Evolutionary conservation across 2,113 vertebrate genomes (phyloP).

Genomic region (Halichoeres trimaculatus): DNA sequence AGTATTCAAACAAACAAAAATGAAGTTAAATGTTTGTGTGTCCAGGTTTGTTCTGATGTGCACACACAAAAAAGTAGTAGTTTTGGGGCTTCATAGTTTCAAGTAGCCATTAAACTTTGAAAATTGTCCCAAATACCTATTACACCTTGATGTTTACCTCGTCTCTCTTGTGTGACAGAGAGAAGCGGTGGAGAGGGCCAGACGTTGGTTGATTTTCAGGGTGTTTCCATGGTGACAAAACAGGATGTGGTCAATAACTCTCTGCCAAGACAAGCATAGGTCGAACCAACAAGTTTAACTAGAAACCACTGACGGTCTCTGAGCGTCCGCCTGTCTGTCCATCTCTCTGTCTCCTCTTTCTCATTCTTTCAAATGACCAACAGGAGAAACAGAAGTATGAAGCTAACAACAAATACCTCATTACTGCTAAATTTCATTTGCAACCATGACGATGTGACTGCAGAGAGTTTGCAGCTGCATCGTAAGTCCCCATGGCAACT

Average conservation of each 20-base stretch:
- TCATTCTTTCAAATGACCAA: neutral
- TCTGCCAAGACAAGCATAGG: conserved; percentile 66
- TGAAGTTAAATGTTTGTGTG: too few relatives aligned
- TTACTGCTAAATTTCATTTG: conserved; percentile 30
- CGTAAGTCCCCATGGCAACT: conserved; percentile 27
- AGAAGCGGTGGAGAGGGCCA: conserved; percentile 6
- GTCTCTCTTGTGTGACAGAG: neutral
- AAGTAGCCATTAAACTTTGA: neutral
- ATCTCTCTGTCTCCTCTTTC: conserved; percentile 5
- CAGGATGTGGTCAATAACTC: conserved; percentile 79
- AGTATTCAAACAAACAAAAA: too few relatives aligned
- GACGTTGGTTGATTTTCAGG: conserved; percentile 39
- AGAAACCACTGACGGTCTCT: conserved; percentile 39
- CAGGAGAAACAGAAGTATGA: conserved; percentile 25
- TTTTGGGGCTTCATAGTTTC: too few relatives aligned
- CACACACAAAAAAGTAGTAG: too few relatives aligned
- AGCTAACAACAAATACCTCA: conserved; percentile 15
- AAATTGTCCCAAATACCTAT: neutral
- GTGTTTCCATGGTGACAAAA: conserved; percentile 78
- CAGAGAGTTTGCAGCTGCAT: conserved; percentile 10
- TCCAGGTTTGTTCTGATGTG: too few relatives aligned
- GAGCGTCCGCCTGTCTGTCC: conserved; percentile 15
- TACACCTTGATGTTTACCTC: neutral
- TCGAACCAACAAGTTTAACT: conserved; percentile 65
- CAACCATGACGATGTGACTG: conserved; percentile 28